Evolutionary conservation across 2,113 vertebrate genomes (phyloP).

Genomic region (Anoura caudifer): DNA sequence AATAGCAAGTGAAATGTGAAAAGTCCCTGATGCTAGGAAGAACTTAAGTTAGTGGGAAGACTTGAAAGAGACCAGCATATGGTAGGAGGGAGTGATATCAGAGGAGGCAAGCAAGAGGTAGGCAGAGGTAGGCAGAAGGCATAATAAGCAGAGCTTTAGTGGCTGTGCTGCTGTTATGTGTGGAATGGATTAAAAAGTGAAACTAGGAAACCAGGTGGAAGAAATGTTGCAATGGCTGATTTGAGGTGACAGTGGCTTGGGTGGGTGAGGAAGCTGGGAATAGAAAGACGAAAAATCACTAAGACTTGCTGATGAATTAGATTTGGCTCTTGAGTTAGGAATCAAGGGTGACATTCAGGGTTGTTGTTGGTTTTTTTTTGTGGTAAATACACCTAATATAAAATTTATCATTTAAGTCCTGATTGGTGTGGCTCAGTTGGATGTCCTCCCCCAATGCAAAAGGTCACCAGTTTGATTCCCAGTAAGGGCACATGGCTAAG

Average conservation of each 20-base stretch:
- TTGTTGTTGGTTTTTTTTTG: conserved; percentile 9
- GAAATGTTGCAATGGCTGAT: not conserved
- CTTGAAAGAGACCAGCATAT: not conserved
- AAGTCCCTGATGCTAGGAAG: not conserved
- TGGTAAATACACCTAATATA: not conserved
- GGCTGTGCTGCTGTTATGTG: not conserved
- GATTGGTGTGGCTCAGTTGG: too few relatives aligned
- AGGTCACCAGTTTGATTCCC: too few relatives aligned
- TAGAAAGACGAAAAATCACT: not conserved
- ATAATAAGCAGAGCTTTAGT: not conserved
- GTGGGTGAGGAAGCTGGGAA: not conserved
- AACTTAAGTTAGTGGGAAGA: not conserved
- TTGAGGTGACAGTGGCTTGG: not conserved
- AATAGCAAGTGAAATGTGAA: not conserved
- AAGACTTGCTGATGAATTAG: not conserved
- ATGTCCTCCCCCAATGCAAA: too few relatives aligned
- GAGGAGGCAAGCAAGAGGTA: not conserved
- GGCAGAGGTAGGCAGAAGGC: too few relatives aligned
- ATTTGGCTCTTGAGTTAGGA: conserved; percentile 16
- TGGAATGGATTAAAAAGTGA: not conserved
- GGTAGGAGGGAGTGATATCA: not conserved
- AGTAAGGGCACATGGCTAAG: too few relatives aligned
- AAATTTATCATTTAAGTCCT: not conserved
- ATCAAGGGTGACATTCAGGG: not conserved
- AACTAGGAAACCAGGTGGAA: not conserved